Evolutionary conservation across 92 coral and sea anemone genomes (phyloP), one percentile per base, ranked within the genome.

Genomic region (Zoanthus sociatus): DNA sequence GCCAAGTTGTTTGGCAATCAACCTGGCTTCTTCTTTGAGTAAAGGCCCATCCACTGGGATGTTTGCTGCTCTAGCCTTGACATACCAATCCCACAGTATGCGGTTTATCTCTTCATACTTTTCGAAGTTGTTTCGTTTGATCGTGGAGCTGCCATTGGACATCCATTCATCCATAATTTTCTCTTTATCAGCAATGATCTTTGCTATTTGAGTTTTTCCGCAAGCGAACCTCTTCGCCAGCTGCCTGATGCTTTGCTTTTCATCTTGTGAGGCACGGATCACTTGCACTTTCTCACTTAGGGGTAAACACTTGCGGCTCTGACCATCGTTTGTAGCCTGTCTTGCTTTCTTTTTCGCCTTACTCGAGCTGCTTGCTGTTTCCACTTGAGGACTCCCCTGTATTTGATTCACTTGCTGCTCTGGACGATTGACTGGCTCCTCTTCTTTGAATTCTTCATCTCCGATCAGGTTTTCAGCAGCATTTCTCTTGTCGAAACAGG

Each of bases 1-100:
- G 13, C 90, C 88, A 21, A 86, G 90, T 51, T 78, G 32, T 74
- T 92, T 88, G 6, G 92, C 94, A 56, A 86, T 89, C 56, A 85
- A 44, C 37, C 78, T 56, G 18, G 92, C 92, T 86, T 89, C 91
- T 74, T 91, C 92, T 51, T 70, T 58, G 16, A 89, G 73, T 86
- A 89, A 47, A 13, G 92, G 92, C 26, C 92, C 94, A 61, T 82
- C 91, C 14, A 89, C 77, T 54, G 92, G 94, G 32, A 89, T 78
- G 44, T 89, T 86, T 9, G 88, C 73, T 73, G 76, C 53, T 67
- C 86, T 78, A 30, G 78, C 83, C 44, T 56, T 79, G 50, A 33
- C 44, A 55, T 92, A 92, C 94, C 92, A 89, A n/a, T 90, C 88
- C 92, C 90, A 85, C 21, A 89, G 84, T 45, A 70, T 47, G 51